Evolutionary conservation across 2,888 invertebrate species (phyloP), one percentile per base, ranked within the genome.

Genomic region (Amphiduros pacificus): DNA sequence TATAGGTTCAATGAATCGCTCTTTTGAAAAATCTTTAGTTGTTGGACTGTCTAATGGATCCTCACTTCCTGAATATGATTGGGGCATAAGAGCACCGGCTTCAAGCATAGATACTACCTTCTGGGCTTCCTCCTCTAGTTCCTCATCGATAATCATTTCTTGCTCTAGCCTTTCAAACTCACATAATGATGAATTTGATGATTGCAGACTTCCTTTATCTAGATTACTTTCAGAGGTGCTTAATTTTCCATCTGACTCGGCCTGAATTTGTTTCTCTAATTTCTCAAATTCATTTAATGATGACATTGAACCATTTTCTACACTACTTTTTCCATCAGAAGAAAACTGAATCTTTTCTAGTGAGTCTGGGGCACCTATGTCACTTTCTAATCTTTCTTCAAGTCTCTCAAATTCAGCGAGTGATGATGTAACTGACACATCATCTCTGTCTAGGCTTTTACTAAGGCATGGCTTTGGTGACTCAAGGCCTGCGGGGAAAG

Each of bases 261-360:
- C 3, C 41, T 66, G 59, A 48, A 71, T 66, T 44, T 94, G 94
- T 65, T 89, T 89, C 84, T 96, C 95, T 1, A 95, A 82, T 0
- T 92, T 91, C 85, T 96, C 95, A 80, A 95, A 95, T 80, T 96
- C 95, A 80, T 92, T 92, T 26, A 95, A 84, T 48, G 94, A 94
- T 4, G 77, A 75, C 51, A 74, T 60, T 26, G 79, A 79, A n/a
- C 77, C 74, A 24, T 73, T 71, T 27, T 72, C 69, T 26, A 68
- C 74, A 66, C 75, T 76, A 55, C 74, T 73, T 66, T 74, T 75
- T 49, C 71, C 73, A 20, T 74, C 77, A 48, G 72, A 71, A n/a
- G 74, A 65, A 20, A 76, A 59, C 55, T 28, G 27, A 26, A 58
- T 48, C 54, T 68, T 86, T 71, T 87, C 87, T 74, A 88, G 88